Base-by-base conservation (phyloP, 2,797 vertebrate species). In the Avahi laniger region DNA sequence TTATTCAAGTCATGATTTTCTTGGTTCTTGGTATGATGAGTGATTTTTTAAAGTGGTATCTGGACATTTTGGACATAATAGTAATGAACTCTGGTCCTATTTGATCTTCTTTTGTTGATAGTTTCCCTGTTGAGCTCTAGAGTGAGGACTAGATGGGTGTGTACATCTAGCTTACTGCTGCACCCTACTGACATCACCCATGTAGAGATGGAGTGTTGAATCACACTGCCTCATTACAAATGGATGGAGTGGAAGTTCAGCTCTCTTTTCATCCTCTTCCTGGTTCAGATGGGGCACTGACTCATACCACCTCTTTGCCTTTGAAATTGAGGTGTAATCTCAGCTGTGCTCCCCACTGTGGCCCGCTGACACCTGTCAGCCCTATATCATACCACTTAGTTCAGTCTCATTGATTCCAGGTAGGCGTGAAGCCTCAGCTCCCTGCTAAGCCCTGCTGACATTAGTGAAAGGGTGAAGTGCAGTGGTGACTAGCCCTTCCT, bases 1-100 rank as follows among this genome's bases (percentile, higher is more conserved):
- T 93, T 69, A 92, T 80, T 67, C 18, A 76, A 82, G n/a, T 41
- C 80, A 22, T 76, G 17, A 86, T 94, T 90, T 94, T 76, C 69
- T 57, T 87, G 41, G 65, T 94, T 91, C 52, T 59, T 63, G 11
- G 67, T 81, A 52, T 69, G 30, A 85, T 52, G 9, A 90, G 30
- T 41, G 33, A 20, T 59, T 82, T 92, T 92, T 87, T 86, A 76
- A 33, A 65, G 35, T 28, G 79, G 0, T 57, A 61, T 28, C 50
- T 65, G 26, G 14, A 81, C 14, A 84, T 73, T 80, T 59, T 82
- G 14, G 33, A 79, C 73, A 54, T 18, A 72, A 54, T n/a, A 91
- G 46, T 76, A 81, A 79, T 85, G 8, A 33, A 78, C 13, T 78
- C 57, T 67, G 18, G 46, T 54, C 30, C 4, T 73, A 26, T 57